Evolutionary conservation across 2,888 invertebrate genomes (phyloP), one percentile per base, ranked within the genome.

Genomic region (Eurois occulta): DNA sequence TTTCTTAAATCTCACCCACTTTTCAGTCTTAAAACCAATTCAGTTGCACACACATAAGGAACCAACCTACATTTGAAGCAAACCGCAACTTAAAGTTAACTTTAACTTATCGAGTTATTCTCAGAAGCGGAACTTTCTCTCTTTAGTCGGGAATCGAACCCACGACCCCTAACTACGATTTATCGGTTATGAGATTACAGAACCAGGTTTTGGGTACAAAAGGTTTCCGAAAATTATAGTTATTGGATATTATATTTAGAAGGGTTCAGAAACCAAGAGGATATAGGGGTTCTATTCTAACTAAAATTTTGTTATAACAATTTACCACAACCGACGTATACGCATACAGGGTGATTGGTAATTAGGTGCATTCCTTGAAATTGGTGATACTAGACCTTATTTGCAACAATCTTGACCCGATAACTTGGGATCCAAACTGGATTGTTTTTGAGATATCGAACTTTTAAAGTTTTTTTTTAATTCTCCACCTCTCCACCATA

Each of bases 71-170:
- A 60, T 58, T 46, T 66, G 16, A 67, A 58, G 46, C 35, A 46
- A 73, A 66, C 60, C 66, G n/a, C 69, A 62, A 62, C 38, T 58
- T 58, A 35, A 80, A 73, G 71, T 81, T 85, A 80, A 79, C 41
- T 87, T 87, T 85, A 81, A 81, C 80, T 80, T 71, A 11, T 35
- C 86, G 75, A 80, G 82, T 81, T 83, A 83, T 89, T 89, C 89
- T 75, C 80, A 68, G 85, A 88, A 88, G 48, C 83, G 68, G 32
- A 76, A 83, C 92, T 93, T 93, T 93, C 93, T 91, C 93, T 92
- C 91, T 89, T 91, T 93, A 92, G 87, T 75, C 85, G 85, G 74
- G 84, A 86, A 78, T 87, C 86, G 86, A 89, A 86, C 52, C 72
- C 64, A 68, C 76, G 84, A 87, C 75, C 80, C 75, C 87, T 91